These are phyloP conservation scores for Telmatochromis sp. DNA, from an alignment of 2,113 vertebrate species.

Conservation along the genomic window DNA sequence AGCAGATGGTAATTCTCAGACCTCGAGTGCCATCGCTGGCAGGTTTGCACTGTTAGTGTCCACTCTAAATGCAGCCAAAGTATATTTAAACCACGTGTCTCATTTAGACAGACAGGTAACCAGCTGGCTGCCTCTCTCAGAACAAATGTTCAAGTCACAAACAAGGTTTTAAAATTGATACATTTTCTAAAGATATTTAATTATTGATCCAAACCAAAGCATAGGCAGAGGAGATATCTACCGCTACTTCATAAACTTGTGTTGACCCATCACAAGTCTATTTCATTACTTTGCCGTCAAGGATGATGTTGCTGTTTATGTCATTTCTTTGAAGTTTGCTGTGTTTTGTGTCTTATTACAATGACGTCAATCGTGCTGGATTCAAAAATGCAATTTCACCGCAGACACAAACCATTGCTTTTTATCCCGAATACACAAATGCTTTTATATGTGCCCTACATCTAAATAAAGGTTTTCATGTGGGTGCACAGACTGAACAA, in stretches of 20 bases:
- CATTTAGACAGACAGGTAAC: background rate
- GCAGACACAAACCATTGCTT: background rate
- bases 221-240: background rate
- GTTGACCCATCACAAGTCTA: background rate
- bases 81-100: background rate
- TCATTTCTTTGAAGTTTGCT: background rate
- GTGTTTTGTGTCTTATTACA: background rate
- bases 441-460: background rate
- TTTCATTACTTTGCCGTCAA: background rate
- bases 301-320: background rate
- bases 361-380: background rate
- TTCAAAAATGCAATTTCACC: background rate
- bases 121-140: background rate
- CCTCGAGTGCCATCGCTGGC: background rate
- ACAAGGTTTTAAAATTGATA: background rate
- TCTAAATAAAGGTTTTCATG: background rate
- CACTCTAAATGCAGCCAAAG: background rate
- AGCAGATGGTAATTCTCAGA: background rate
- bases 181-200: background rate
- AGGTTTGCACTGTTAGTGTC: background rate
- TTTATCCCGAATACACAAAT: background rate
- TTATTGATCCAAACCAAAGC: background rate
- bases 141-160: background rate
- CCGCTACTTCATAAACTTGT: background rate
- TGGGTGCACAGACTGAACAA: background rate